Evolutionary conservation across 2,888 invertebrate genomes (phyloP).

Genomic region (Micoletzkya japonica): DNA sequence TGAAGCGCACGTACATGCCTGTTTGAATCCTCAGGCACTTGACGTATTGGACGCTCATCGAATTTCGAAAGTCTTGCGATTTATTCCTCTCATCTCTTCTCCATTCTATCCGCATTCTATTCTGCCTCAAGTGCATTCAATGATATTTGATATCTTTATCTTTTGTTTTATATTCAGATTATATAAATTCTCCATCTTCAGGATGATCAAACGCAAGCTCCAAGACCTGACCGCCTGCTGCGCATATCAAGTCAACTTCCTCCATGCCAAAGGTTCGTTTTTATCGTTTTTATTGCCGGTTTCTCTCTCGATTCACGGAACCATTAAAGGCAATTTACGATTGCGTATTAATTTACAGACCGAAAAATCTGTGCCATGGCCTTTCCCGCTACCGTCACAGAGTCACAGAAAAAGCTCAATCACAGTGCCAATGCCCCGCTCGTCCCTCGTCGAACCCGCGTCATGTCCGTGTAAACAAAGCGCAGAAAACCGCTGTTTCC

Average conservation of each 20-base stretch:
- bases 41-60: not conserved
- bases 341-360: too few relatives aligned
- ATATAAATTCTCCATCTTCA: constrained; percentile 28
- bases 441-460: too few relatives aligned
- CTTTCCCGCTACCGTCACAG: too few relatives aligned
- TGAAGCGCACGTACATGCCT: too few relatives aligned
- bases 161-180: not conserved
- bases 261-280: constrained; percentile 53
- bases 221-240: constrained; percentile 59
- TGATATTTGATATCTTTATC: not conserved
- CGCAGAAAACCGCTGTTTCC: too few relatives aligned
- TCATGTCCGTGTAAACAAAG: too few relatives aligned
- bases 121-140: not conserved
- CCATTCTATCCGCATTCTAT: not conserved
- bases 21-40: not conserved
- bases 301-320: not conserved
- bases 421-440: too few relatives aligned
- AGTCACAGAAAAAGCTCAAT: too few relatives aligned
- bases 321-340: too few relatives aligned
- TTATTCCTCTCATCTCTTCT: not conserved
- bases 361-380: too few relatives aligned
- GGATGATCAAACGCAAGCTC: constrained; percentile 57
- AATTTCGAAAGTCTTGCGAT: not conserved
- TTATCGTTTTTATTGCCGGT: not conserved
- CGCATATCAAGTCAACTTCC: constrained; percentile 56